Evolutionary conservation across 2,797 vertebrate species (phyloP), one percentile per base, ranked within the genome.

Genomic region (Phrynocephalus guinanensis): DNA sequence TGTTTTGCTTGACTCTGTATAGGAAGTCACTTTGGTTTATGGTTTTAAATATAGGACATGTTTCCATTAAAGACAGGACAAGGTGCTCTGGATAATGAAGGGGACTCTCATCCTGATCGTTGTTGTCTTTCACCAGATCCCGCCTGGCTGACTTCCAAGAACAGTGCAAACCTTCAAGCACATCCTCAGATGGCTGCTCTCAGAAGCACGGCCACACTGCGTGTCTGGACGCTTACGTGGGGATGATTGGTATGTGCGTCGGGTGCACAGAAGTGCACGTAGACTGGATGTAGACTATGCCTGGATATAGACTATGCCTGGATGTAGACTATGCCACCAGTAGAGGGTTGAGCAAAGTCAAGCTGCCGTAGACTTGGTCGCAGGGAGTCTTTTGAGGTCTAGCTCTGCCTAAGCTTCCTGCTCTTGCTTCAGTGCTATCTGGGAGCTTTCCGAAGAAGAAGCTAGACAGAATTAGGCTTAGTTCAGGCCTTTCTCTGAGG

Each of bases 71-170:
- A 71, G 33, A 28, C 48, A 70, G 24, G n/a, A 22, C n/a, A 82
- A n/a, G 70, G 22, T 82, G 30, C 33, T 73, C 30, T 66, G 56
- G 11, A n/a, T 1, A n/a, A n/a, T 71, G 24, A 80, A 86, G n/a
- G 50, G 26, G 76, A 48, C 48, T 52, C 48, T 0, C 1, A 28
- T 79, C 72, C 91, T 95, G 79, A 94, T 73, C 50, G 73, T 91
- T 72, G 90, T 93, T 93, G 91, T 84, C 88, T 92, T 95, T 82
- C 95, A 92, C 85, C 94, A 99, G 99, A 96, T 99, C 99, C 88
- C 98, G 98, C 93, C 94, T 99, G 95, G 98, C 97, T 89, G 98
- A 99, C 96, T 99, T 99, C 95, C 98, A 98, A 78, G 98, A 97
- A 89, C 97, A 98, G 81, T 99, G 99, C 93, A 97, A 98, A 94